Evolutionary conservation across 2,797 vertebrate species (phyloP).

Genomic region (Sylvia borin): DNA sequence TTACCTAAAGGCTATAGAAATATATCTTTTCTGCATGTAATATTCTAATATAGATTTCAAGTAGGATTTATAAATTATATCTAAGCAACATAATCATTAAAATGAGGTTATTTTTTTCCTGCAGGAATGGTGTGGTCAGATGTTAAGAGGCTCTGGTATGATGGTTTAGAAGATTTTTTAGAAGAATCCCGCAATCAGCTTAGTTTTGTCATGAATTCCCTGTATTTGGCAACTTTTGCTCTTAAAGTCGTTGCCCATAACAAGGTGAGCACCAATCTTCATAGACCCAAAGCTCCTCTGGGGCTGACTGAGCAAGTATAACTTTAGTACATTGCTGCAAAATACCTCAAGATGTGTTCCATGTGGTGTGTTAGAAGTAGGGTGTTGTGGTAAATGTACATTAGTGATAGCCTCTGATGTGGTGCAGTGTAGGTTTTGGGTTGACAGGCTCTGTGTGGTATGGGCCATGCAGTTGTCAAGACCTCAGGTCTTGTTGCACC

Average conservation of each 20-base stretch:
- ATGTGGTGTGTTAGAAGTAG: background rate
- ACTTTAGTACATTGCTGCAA: background rate
- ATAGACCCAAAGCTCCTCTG: background rate
- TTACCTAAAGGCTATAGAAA: background rate
- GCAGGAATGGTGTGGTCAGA: conserved; percentile 99
- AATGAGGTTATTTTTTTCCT: background rate
- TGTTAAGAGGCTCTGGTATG: conserved; percentile 97
- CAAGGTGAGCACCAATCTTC: conserved; percentile 81
- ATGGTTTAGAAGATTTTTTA: conserved; percentile 96
- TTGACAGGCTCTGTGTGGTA: background rate
- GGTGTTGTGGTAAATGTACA: background rate
- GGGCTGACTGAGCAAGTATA: background rate
- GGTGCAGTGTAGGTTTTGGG: background rate
- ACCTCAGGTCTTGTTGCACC: background rate
- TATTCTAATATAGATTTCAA: background rate
- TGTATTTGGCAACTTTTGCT: conserved; percentile 95
- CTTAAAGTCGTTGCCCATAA: conserved; percentile 96
- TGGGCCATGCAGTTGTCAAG: background rate
- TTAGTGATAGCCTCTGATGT: accelerated
- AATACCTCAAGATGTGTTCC: background rate
- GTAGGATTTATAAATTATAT: background rate
- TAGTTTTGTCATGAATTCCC: conserved; percentile 98
- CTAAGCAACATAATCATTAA: background rate
- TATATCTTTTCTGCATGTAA: background rate
- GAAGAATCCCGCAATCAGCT: conserved; percentile 97